Evolutionary conservation across 1,140 invertebrate genomes (phyloP).

Genomic region (Gryon sp.): DNA sequence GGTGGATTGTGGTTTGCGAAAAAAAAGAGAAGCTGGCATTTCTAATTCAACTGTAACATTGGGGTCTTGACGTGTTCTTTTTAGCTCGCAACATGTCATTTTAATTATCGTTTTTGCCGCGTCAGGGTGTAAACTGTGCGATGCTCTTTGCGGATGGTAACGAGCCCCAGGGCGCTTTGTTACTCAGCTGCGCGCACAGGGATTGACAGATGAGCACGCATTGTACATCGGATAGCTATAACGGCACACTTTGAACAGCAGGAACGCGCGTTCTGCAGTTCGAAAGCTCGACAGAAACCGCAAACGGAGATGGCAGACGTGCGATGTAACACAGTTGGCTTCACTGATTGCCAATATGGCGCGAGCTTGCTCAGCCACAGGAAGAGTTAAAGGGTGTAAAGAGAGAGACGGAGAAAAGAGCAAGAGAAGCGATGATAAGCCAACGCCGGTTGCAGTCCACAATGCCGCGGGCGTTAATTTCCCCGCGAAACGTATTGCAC

Average conservation of each 20-base stretch:
- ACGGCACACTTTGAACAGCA: slow-evolving; percentile 15
- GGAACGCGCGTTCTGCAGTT: slow-evolving; percentile 31
- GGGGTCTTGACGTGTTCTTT: too few relatives aligned
- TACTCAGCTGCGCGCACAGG: background rate
- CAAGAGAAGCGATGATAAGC: too few relatives aligned
- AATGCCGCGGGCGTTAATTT: slow-evolving; percentile 78
- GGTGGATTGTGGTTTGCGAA: too few relatives aligned
- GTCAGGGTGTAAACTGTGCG: slow-evolving; percentile 17
- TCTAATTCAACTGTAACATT: background rate
- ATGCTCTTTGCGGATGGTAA: slow-evolving; percentile 23
- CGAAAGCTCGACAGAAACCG: slow-evolving; percentile 33
- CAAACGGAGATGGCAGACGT: slow-evolving; percentile 34
- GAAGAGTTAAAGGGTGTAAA: background rate
- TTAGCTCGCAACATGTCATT: slow-evolving; percentile 1
- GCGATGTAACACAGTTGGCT: slow-evolving; percentile 70
- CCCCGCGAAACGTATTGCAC: slow-evolving; percentile 76
- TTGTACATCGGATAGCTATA: slow-evolving; percentile 15
- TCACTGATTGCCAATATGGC: slow-evolving; percentile 77
- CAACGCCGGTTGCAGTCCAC: slow-evolving; percentile 67
- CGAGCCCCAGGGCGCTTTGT: slow-evolving; percentile 32
- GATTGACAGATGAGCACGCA: slow-evolving; percentile 44
- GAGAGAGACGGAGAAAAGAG: slow-evolving; percentile 2
- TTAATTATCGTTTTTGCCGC: slow-evolving; percentile 44
- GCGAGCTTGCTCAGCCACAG: background rate
- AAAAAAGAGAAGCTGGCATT: slow-evolving; percentile 1